phyloP scores from a whole-genome alignment of 2,113 vertebrate genomes.

The Excalfactoria chinensis region DNA sequence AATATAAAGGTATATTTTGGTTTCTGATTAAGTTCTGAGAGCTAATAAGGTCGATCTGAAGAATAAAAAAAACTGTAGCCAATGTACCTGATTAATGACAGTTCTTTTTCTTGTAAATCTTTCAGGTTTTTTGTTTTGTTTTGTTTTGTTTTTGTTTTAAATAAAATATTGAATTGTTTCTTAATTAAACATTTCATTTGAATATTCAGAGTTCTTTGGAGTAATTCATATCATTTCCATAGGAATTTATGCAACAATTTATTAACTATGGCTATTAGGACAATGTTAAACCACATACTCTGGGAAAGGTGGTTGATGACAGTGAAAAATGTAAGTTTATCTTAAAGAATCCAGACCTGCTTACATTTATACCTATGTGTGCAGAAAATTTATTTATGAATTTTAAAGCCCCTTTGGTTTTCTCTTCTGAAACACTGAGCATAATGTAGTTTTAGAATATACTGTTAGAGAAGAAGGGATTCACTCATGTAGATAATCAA shows the following conservation, averaged over 20 bases:
- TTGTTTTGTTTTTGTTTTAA: not conserved
- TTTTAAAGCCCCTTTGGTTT: not conserved
- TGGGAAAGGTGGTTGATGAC: not conserved
- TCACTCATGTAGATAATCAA: not conserved
- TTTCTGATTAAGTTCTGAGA: not conserved
- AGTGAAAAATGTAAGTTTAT: not conserved
- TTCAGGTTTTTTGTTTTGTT: not conserved
- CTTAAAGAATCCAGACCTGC: not conserved
- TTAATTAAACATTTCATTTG: not conserved
- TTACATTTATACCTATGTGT: not conserved
- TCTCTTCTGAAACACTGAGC: not conserved
- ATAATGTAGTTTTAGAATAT: not conserved
- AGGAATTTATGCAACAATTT: not conserved
- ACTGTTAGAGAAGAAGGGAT: not conserved
- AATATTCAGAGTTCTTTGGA: not conserved
- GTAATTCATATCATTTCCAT: not conserved
- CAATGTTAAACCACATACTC: not conserved
- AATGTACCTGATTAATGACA: not conserved
- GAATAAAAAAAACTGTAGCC: not conserved
- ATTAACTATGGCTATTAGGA: not conserved
- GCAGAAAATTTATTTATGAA: not conserved
- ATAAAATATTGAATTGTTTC: not conserved
- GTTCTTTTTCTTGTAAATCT: not conserved
- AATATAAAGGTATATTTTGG: not conserved
- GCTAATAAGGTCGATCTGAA: not conserved